These are phyloP conservation scores for Cepaea hortensis DNA, from an alignment of 2,888 invertebrate genomes.

Conservation along the genomic window DNA sequence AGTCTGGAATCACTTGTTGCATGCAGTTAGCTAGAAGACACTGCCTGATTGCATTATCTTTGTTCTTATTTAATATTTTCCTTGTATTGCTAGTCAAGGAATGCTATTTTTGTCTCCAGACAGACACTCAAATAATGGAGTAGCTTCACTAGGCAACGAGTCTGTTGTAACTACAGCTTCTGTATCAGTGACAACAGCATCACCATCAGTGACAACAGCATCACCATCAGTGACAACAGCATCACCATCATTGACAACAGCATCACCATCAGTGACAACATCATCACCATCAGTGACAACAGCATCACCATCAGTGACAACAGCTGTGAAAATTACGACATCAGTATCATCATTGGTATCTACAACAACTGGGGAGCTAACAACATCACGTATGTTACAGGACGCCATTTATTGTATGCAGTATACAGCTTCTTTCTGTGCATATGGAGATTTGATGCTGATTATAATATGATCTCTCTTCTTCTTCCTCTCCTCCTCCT, in stretches of 20 bases:
- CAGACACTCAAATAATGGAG: neutral
- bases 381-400: neutral
- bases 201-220: neutral
- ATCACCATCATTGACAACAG: neutral
- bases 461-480: neutral
- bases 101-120: neutral
- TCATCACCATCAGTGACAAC: neutral
- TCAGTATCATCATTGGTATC: neutral
- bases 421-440: neutral
- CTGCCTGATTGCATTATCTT: too few relatives aligned
- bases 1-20: too few relatives aligned
- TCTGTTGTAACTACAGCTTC: neutral
- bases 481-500: too few relatives aligned
- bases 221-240: too few relatives aligned
- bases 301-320: neutral
- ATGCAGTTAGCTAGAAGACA: too few relatives aligned
- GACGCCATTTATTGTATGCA: neutral
- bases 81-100: neutral
- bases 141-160: neutral
- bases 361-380: neutral
- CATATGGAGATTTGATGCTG: neutral
- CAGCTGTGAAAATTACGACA: neutral
- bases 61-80: too few relatives aligned
- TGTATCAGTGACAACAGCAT: neutral
- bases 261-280: neutral